phyloP scores from a whole-genome alignment of 2,888 invertebrate species.

The Hyppa rectilinea region DNA sequence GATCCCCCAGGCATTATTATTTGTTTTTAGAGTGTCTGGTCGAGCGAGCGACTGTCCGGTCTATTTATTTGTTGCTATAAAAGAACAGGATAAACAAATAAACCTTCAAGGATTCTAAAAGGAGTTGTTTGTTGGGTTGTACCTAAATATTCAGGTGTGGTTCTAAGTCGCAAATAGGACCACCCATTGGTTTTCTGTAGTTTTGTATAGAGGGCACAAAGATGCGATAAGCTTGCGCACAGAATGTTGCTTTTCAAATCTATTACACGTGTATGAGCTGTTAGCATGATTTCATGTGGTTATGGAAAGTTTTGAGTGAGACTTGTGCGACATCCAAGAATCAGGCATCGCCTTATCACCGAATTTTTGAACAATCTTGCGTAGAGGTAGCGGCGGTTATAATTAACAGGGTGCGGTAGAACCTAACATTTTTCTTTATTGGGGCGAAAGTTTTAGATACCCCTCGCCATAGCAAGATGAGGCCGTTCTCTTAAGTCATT shows the following conservation, averaged over 20 bases:
- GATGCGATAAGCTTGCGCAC: not conserved
- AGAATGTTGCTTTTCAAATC: not conserved
- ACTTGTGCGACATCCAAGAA: not conserved
- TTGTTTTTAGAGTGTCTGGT: constrained; percentile 13
- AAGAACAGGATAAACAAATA: constrained; percentile 22
- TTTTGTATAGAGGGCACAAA: too few relatives aligned
- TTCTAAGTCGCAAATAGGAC: not conserved
- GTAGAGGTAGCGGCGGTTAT: not conserved
- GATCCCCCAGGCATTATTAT: not conserved
- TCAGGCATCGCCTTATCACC: not conserved
- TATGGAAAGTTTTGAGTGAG: not conserved
- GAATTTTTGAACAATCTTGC: not conserved
- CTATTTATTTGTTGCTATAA: constrained; percentile 14
- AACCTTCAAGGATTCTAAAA: constrained; percentile 17
- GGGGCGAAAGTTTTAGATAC: not conserved
- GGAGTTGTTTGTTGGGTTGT: constrained; percentile 8
- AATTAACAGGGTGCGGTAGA: not conserved
- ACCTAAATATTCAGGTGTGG: constrained; percentile 10
- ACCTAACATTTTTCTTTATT: not conserved
- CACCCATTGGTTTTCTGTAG: not conserved
- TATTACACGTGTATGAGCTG: not conserved
- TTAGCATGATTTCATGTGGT: not conserved
- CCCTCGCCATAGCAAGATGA: not conserved
- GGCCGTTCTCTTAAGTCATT: not conserved
- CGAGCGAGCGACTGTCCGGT: not conserved